These are phyloP conservation scores for Sitophilus oryzae DNA, from an alignment of 1,140 invertebrate species.

Conservation along the genomic window DNA sequence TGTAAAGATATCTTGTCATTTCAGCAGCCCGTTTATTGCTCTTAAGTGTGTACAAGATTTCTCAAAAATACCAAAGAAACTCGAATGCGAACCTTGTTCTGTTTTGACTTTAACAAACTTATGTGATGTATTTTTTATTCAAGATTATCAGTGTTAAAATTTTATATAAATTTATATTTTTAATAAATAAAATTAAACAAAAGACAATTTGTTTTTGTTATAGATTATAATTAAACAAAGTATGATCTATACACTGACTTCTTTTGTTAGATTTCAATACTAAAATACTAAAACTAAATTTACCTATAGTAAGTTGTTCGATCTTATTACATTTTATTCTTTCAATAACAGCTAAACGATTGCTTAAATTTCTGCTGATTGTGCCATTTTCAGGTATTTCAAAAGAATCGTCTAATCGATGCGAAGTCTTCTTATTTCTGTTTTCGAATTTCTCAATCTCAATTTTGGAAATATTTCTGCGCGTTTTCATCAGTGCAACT, in stretches of 20 bases:
- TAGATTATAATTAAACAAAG: constrained; percentile 32
- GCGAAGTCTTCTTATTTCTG: neutral
- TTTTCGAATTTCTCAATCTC: constrained; percentile 6
- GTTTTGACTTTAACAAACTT: too few species aligned
- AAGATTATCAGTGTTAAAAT: neutral
- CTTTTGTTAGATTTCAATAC: constrained; percentile 25
- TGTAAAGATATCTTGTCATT: neutral
- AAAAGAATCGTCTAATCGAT: constrained; percentile 31
- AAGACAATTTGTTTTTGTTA: constrained; percentile 13
- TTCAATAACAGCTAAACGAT: neutral
- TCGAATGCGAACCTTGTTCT: too few species aligned
- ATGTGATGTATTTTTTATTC: too few species aligned
- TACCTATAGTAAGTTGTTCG: constrained; percentile 32
- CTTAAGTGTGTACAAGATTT: too few species aligned
- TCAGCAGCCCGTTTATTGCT: neutral
- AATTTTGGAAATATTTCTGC: constrained; percentile 35
- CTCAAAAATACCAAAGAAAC: too few species aligned
- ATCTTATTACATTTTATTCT: constrained; percentile 10
- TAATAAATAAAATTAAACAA: neutral
- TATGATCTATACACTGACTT: constrained; percentile 32
- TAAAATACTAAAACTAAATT: constrained; percentile 33
- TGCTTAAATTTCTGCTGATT: constrained; percentile 6
- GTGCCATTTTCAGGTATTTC: constrained; percentile 18
- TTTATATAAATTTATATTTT: neutral
- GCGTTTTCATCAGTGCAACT: constrained; percentile 28